Conservation (phyloP, 1,140 invertebrate genomes). For the Drosophila ogumai region DNA sequence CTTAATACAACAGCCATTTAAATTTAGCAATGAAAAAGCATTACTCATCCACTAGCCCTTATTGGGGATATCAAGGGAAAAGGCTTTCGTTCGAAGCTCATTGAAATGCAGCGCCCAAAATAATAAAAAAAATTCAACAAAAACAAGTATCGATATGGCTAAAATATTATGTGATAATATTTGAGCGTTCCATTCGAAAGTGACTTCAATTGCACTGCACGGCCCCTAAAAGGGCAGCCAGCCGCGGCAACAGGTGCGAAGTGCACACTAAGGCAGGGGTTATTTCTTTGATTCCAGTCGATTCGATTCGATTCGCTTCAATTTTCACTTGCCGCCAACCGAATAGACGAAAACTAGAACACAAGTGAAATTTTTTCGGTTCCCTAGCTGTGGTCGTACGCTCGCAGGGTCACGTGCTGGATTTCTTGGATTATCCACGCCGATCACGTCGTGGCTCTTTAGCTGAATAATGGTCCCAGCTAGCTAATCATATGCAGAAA, state of each 20-base stretch:
- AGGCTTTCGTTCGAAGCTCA: constrained; percentile 42
- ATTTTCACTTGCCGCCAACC: constrained; percentile 73
- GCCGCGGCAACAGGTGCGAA: constrained; percentile 61
- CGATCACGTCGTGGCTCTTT: constrained; percentile 69
- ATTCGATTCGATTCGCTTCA: constrained; percentile 38
- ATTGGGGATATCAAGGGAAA: constrained; percentile 28
- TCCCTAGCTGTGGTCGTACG: constrained; percentile 12
- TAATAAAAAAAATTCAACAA: constrained; percentile 20
- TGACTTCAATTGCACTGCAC: constrained; percentile 71
- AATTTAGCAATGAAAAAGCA: constrained; percentile 10
- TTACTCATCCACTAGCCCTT: constrained; percentile 19
- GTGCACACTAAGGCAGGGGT: constrained; percentile 46
- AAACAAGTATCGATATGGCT: constrained; percentile 47
- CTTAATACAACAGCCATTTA: constrained; percentile 7
- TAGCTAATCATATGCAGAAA: constrained; percentile 44
- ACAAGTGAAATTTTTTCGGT: constrained; percentile 81
- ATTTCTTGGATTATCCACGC: constrained; percentile 51
- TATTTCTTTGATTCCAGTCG: constrained; percentile 10
- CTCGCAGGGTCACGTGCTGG: constrained; percentile 72
- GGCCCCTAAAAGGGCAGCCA: constrained; percentile 52
- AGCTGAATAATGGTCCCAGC: constrained; percentile 48
- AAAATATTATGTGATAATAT: constrained; percentile 82
- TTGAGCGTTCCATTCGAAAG: constrained; percentile 67
- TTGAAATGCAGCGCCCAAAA: constrained; percentile 70
- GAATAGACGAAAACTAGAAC: constrained; percentile 79